Evolutionary conservation across 2,888 invertebrate species (phyloP), one percentile per base, ranked within the genome.

Genomic region (Drosophila melanosoma): DNA sequence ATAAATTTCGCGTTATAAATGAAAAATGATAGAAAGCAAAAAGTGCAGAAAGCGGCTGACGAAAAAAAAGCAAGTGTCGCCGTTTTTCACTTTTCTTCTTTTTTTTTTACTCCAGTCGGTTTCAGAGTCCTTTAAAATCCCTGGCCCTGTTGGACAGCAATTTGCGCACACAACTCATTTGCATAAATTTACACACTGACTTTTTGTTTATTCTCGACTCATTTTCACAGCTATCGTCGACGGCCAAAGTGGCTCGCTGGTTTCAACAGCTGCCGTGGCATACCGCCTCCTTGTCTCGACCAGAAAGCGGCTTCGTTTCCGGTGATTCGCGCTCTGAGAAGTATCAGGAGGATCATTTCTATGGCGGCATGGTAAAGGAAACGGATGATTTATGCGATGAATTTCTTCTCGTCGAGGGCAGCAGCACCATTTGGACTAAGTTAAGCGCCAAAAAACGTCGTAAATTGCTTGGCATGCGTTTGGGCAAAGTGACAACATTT

Each of bases 231-330:
- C 94, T 96, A 90, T 96, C 96, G 82, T 95, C 96, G 64, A 94
- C 95, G 76, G 96, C 96, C 72, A 97, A 97, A 94, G 96, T 97
- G 89, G 96, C 96, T 89, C 95, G 96, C 58, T 97, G 97, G 97
- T 97, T 97, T 92, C 96, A 96, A 75, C 94, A 96, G 78, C 94
- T 96, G 81, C 93, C 93, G 59, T 93, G 93, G 93, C 90, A 92
- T 59, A 92, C 92, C 73, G 94, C 95, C 15, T 95, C 96, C 20
- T 93, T 96, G 67, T 96, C 96, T 12, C 94, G 96, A 12, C 96
- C 96, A 0, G 96, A 96, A 92, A 96, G 96, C 91, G 96, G 96
- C 15, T 97, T 96, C 92, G 94, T 96, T 40, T 96, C 96, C 29
- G 96, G 95, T 33, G 94, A 94, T 64, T 94, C 95, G 65, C 94